Base-by-base conservation (phyloP, 2,113 vertebrate genomes). In the Vombatus ursinus region DNA sequence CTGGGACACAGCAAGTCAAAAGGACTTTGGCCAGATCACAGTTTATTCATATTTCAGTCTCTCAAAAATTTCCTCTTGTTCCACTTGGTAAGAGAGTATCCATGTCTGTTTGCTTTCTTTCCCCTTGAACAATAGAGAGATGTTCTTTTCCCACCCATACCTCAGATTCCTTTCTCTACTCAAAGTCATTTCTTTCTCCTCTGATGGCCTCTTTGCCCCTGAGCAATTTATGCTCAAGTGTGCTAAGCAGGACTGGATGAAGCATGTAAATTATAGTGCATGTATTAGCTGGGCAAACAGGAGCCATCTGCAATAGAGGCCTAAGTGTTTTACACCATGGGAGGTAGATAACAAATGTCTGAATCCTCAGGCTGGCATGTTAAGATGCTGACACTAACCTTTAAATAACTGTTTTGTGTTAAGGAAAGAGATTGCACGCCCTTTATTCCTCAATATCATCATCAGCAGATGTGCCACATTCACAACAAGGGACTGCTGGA, bases 291-390 rank as follows among this genome's bases (percentile, higher is more conserved):
- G 0, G 25, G 84, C 49, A 50, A 61, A 9, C 7, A 16, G 11
- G 48, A 12, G 23, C 0, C 0, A 0, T 22, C 19, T 0, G 6
- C 16, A 0, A 1, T 19, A 0, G 0, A 77, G 52, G 0, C 22
- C 9, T 31, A 6, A 8, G 19, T 48, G 8, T 37, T 90, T 16
- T 50, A n/a, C 3, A 5, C 52, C 91, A 9, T 26, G 31, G 0
- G 8, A 68, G 51, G 47, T 0, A 0, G 84, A 50, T 68, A 23
- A 9, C 50, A 28, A 11, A 2, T 0, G 0, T 16, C 24, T 25
- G 48, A 49, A n/a, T n/a, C 37, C 8, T 9, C n/a, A 2, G 28
- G 23, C 44, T 16, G 0, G 19, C 16, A 54, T 8, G 37, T 22
- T 8, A 9, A 52, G 53, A 57, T 44, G 19, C 11, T 25, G 31